Base-by-base conservation (phyloP, 2,113 vertebrate genomes). In the Corythaeola cristata region DNA sequence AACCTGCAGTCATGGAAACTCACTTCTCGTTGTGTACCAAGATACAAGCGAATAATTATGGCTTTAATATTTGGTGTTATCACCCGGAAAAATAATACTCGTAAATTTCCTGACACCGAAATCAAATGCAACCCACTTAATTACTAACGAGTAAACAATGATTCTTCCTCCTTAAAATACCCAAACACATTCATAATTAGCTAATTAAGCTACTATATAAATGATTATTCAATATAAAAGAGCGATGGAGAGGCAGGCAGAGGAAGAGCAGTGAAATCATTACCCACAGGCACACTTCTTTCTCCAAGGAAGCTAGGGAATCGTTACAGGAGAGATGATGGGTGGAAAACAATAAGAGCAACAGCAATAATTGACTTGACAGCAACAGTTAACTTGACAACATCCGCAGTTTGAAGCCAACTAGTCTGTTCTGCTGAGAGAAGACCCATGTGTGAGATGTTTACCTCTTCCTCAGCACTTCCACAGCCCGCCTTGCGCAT, bases 131-230 rank as follows among this genome's bases (percentile, higher is more conserved):
- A 68, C 90, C 79, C 35, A 88, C 88, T 97, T 97, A 90, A 97
- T 97, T 96, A 89, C 82, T 66, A 91, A 47, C 35, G 41, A 92
- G 72, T 93, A 97, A 98, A 94, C 92, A 97, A 73, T 89, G 80
- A 93, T 96, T 96, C 88, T 96, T 94, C 50, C 86, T 92, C 80
- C 56, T 66, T 88, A 95, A 95, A 96, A 92, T 82, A 91, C 62
- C 79, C 41, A 53, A 94, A 91, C 55, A 82, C 1, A 6, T 95
- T 98, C 80, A 53, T 97, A 97, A 96, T 96, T 96, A 94, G 74
- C 92, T 97, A 93, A 98, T 98, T 98, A 97, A 98, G 78, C 90
- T 45, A 86, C 81, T 56, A 19, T 69, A 96, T 88, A 96, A 96
- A 77, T 62, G 66, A 90, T 97, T 92, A 93, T 96, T 97, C 93